A percentile compares a stretch with the other conserved stretches of the same genome.
phyloP scores from a whole-genome alignment of 2,888 invertebrate species.

The Cactoblastis cactorum region DNA sequence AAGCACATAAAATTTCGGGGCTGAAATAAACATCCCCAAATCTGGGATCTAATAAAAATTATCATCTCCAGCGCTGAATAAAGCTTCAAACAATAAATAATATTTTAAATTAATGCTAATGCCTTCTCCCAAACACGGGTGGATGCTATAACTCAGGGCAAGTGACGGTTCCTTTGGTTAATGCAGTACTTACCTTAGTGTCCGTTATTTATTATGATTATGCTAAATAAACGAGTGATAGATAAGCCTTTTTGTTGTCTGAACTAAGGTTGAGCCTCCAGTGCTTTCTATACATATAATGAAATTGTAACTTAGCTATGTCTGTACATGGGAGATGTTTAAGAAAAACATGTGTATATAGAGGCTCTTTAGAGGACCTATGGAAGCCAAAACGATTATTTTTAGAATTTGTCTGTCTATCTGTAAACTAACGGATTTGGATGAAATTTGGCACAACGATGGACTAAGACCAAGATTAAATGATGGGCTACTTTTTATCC shows the following conservation, averaged over 20 bases:
- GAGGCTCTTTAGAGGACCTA: too few relatives aligned
- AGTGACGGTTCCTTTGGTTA: constrained; percentile 55
- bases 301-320: too few relatives aligned
- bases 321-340: too few relatives aligned
- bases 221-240: constrained; percentile 51
- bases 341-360: too few relatives aligned
- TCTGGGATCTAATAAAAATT: constrained; percentile 11
- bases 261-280: background rate
- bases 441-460: too few relatives aligned
- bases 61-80: constrained; percentile 36
- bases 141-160: constrained; percentile 67
- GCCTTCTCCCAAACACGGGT: constrained; percentile 67
- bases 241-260: constrained; percentile 41
- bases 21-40: constrained; percentile 1
- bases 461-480: too few relatives aligned
- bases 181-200: constrained; percentile 53
- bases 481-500: too few relatives aligned
- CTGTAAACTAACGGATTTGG: too few relatives aligned
- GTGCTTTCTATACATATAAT: background rate
- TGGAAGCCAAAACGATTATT: too few relatives aligned
- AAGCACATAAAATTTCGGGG: background rate
- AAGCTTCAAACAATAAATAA: constrained; percentile 73
- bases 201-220: constrained; percentile 70
- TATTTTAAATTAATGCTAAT: constrained; percentile 80
- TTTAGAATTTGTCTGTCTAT: too few relatives aligned